phyloP scores from a whole-genome alignment of 2,113 vertebrate genomes.

The Chiloscyllium plagiosum region DNA sequence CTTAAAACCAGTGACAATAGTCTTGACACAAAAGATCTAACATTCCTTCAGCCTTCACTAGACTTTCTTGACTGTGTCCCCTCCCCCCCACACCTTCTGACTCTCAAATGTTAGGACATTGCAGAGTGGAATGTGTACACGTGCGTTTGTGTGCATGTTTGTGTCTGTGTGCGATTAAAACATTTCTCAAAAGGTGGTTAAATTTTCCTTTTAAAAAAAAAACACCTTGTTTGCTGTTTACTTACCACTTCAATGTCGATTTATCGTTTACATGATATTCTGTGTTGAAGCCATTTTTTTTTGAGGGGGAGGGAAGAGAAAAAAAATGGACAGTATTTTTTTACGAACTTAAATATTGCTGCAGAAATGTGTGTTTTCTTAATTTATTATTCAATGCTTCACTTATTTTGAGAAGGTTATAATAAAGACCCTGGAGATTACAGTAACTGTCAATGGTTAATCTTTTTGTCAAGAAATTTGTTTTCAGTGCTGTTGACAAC shows the following conservation, averaged over 20 bases:
- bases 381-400: slow-evolving; percentile 32
- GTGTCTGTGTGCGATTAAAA: neutral
- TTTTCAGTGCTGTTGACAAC: neutral
- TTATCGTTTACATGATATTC: slow-evolving; percentile 28
- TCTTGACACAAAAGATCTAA: slow-evolving; percentile 11
- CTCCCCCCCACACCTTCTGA: neutral
- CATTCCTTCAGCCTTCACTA: neutral
- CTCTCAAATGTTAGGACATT: slow-evolving; percentile 11
- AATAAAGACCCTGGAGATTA: slow-evolving; percentile 25
- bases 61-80: neutral
- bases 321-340: slow-evolving; percentile 29
- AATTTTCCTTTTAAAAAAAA: neutral
- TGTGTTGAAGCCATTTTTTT: slow-evolving; percentile 22
- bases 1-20: slow-evolving; percentile 13
- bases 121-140: neutral
- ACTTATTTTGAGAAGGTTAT: slow-evolving; percentile 33
- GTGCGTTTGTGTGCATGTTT: neutral
- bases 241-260: slow-evolving; percentile 12
- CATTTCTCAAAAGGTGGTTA: slow-evolving; percentile 8
- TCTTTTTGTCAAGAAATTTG: neutral
- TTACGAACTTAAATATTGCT: slow-evolving; percentile 31
- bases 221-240: neutral
- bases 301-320: neutral
- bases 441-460: neutral
- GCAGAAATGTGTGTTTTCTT: slow-evolving; percentile 25